A percentile compares a stretch with the other conserved stretches of the same genome.
These are phyloP conservation scores for Brachyistius frenatus DNA, from an alignment of 2,113 vertebrate genomes.

Conservation along the genomic window DNA sequence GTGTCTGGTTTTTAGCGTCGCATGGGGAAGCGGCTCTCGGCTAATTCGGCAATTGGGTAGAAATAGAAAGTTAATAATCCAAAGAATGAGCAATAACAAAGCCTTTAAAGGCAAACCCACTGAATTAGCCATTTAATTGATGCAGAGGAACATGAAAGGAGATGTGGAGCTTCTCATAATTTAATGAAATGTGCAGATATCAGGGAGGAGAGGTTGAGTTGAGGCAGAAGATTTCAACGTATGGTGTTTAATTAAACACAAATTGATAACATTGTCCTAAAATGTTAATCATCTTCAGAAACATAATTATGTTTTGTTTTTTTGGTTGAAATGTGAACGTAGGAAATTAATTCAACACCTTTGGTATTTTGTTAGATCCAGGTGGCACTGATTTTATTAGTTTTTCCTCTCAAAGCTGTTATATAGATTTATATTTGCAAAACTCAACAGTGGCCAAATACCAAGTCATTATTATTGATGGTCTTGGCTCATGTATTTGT, in stretches of 20 bases:
- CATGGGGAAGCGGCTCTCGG: conserved; percentile 31
- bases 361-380: conserved; percentile 20
- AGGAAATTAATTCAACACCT: conserved; percentile 57
- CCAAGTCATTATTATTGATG: conserved; percentile 1
- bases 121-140: conserved; percentile 22
- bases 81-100: conserved; percentile 44
- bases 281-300: not conserved
- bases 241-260: conserved; percentile 54
- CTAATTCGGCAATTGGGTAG: conserved; percentile 37
- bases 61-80: conserved; percentile 61
- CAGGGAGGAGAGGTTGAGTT: too few relatives aligned
- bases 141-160: conserved; percentile 16
- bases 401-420: conserved; percentile 6
- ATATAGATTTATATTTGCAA: not conserved
- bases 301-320: conserved; percentile 14
- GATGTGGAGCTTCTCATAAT: conserved; percentile 9
- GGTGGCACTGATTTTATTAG: conserved; percentile 32
- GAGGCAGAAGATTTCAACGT: not conserved
- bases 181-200: conserved; percentile 36
- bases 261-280: conserved; percentile 1
- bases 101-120: conserved; percentile 29
- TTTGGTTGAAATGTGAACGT: conserved; percentile 20
- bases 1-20: conserved; percentile 34
- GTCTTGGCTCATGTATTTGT: conserved; percentile 22
- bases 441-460: not conserved